Conservation (phyloP, 1,140 invertebrate genomes). For the Neuroterus valhalla region DNA sequence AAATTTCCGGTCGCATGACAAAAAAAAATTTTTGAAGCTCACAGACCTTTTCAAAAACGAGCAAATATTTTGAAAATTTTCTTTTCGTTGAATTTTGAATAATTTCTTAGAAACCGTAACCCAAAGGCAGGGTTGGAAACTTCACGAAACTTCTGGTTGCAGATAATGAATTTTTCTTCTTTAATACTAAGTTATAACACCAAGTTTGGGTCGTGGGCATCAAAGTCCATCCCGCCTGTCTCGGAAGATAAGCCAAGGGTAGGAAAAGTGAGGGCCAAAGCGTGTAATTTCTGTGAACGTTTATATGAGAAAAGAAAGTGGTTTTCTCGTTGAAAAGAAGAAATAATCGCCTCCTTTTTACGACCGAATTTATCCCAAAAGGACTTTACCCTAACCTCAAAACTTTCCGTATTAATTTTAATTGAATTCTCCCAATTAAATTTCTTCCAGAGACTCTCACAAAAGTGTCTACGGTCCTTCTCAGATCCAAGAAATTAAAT, state of each 20-base stretch:
- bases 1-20: too few species aligned
- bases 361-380: slow-evolving; percentile 41
- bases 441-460: slow-evolving; percentile 55
- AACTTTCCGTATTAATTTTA: slow-evolving; percentile 67
- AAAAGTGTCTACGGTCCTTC: too few species aligned
- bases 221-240: slow-evolving; percentile 11
- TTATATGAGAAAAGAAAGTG: slow-evolving; percentile 32
- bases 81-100: too few species aligned
- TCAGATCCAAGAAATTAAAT: too few species aligned
- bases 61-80: not conserved
- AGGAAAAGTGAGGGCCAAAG: not conserved
- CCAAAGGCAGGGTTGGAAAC: not conserved
- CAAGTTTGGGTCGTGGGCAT: not conserved
- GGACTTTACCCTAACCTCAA: slow-evolving; percentile 47
- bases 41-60: slow-evolving; percentile 43
- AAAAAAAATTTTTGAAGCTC: too few species aligned
- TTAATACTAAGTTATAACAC: not conserved
- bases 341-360: slow-evolving; percentile 53
- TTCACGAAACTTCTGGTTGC: not conserved
- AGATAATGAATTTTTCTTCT: not conserved
- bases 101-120: too few species aligned
- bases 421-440: slow-evolving; percentile 71
- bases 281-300: slow-evolving; percentile 7
- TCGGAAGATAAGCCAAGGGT: not conserved
- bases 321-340: slow-evolving; percentile 43